Conservation (phyloP, 2,888 invertebrate species). For the Drosophila niveifrons region DNA sequence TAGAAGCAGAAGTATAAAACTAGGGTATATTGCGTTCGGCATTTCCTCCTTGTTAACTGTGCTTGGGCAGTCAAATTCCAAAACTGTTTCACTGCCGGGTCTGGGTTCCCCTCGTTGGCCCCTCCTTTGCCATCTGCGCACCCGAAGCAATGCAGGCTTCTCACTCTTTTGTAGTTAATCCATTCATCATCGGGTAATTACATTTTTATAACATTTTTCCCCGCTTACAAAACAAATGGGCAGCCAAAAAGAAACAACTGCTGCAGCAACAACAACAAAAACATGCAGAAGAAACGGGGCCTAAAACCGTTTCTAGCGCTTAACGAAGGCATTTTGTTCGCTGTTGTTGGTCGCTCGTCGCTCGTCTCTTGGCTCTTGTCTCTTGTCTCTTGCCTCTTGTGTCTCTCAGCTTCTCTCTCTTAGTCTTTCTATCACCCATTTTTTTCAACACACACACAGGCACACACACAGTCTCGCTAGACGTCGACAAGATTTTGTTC, state of each 20-base stretch:
- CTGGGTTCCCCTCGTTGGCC: neutral
- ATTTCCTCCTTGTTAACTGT: conserved; percentile 58
- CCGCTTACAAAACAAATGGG: conserved; percentile 75
- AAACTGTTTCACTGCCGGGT: conserved; percentile 52
- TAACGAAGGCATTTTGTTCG: conserved; percentile 80
- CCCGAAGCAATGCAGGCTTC: conserved; percentile 71
- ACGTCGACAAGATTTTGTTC: conserved; percentile 75
- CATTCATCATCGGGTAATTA: conserved; percentile 82
- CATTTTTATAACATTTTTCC: conserved; percentile 80
- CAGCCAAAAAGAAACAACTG: conserved; percentile 59
- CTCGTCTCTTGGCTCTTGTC: conserved; percentile 16
- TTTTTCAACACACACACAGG: conserved; percentile 42
- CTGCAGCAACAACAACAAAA: conserved; percentile 30
- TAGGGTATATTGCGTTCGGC: conserved; percentile 43
- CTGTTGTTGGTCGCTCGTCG: conserved; percentile 55
- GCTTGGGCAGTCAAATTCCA: conserved; percentile 58
- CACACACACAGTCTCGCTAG: conserved; percentile 30
- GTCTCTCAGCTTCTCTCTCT: conserved; percentile 35
- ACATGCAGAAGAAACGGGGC: conserved; percentile 49
- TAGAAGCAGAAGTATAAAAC: neutral
- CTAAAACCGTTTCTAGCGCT: conserved; percentile 73
- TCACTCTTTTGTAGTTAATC: conserved; percentile 78
- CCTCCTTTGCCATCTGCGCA: conserved; percentile 55
- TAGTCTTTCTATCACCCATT: conserved; percentile 68
- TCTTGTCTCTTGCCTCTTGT: conserved; percentile 17